Evolutionary conservation across 2,888 invertebrate species (phyloP).

Genomic region (Oscheius sp.): DNA sequence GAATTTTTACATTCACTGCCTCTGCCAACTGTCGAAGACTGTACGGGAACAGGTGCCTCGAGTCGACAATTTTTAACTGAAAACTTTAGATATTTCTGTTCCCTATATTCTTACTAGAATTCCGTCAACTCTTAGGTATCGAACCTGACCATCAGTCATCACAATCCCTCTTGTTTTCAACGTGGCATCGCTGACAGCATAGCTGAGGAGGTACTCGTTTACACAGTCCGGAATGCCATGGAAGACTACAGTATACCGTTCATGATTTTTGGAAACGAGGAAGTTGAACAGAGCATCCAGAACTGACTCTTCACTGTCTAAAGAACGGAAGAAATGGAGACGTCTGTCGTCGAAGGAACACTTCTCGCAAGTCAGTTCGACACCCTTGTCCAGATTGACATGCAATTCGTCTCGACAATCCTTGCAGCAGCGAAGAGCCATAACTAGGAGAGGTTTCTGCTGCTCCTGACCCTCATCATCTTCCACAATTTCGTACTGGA

Average conservation of each 20-base stretch:
- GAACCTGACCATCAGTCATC: conserved; percentile 4
- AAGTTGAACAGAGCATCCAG: conserved; percentile 7
- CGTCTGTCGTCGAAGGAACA: conserved; percentile 28
- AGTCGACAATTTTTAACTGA: conserved; percentile 20
- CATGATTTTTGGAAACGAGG: conserved; percentile 19
- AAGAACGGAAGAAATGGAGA: conserved; percentile 5
- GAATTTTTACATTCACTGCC: neutral
- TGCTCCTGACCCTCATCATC: neutral
- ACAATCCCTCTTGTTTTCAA: neutral
- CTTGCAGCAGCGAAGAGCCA: conserved; percentile 18
- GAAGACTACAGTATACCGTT: conserved; percentile 8
- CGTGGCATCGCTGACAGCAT: neutral
- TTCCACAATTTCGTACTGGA: conserved; percentile 15
- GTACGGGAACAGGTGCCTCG: conserved; percentile 19
- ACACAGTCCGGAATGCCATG: conserved; percentile 27
- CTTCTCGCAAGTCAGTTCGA: conserved; percentile 11
- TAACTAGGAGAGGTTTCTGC: conserved; percentile 4
- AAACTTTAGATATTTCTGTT: neutral
- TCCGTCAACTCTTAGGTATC: conserved; percentile 5
- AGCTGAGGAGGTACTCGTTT: conserved; percentile 3
- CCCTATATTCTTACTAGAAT: neutral
- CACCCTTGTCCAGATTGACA: conserved; percentile 2
- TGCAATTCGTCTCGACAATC: conserved; percentile 3
- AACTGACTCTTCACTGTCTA: conserved; percentile 3
- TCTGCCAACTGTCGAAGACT: neutral